Evolutionary conservation across 2,888 invertebrate species (phyloP).

Genomic region (Glomeris marginata): DNA sequence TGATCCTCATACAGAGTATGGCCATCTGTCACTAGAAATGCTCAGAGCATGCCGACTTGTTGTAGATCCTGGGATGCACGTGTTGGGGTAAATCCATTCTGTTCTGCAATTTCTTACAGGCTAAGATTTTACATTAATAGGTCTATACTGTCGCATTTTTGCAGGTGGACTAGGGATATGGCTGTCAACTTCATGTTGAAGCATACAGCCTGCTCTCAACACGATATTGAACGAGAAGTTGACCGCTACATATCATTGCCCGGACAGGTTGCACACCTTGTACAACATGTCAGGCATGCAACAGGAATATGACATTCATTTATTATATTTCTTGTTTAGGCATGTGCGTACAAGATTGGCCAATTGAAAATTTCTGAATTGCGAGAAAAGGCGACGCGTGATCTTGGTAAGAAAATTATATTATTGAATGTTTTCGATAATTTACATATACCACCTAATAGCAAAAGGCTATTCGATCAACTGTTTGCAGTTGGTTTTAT

Average conservation of each 20-base stretch:
- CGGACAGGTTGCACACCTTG: constrained; percentile 22
- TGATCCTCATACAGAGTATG: constrained; percentile 17
- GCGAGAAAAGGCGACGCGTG: constrained; percentile 22
- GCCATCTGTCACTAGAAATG: too few species aligned
- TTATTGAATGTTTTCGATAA: too few species aligned
- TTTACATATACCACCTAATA: too few species aligned
- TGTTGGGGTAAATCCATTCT: constrained; percentile 22
- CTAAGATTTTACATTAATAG: too few species aligned
- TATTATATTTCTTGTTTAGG: too few species aligned
- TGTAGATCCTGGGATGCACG: constrained; percentile 30
- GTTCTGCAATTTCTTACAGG: too few species aligned
- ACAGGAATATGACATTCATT: too few species aligned
- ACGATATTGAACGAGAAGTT: constrained; percentile 21
- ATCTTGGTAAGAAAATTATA: constrained; percentile 18
- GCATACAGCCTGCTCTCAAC: constrained; percentile 20
- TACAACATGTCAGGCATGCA: too few species aligned
- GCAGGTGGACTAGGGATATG: constrained; percentile 22
- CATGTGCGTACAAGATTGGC: constrained; percentile 26
- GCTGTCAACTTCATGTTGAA: constrained; percentile 24
- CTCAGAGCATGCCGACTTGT: constrained; percentile 27
- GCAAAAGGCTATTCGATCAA: too few species aligned
- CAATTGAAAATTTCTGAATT: constrained; percentile 24
- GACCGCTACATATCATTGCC: constrained; percentile 27
- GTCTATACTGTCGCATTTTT: too few species aligned
- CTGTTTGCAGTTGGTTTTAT: too few species aligned